Base-by-base conservation (phyloP, 2,113 vertebrate species). In the Anser brachyrhynchus region DNA sequence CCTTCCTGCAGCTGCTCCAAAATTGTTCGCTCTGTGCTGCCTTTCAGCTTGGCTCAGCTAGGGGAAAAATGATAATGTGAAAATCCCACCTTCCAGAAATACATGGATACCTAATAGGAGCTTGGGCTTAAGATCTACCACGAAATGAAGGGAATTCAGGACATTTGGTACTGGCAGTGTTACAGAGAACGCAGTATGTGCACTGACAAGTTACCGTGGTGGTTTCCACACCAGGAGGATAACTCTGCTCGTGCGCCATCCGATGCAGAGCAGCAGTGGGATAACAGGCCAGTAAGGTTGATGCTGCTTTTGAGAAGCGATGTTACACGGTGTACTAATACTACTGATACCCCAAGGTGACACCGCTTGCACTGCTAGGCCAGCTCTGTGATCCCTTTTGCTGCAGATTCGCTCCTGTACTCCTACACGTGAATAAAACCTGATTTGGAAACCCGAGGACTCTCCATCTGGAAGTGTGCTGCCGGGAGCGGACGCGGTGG, bases 391-490 rank as follows among this genome's bases (percentile, higher is more conserved):
- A 21, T 37, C 62, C 16, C 17, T 70, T 54, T 8, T 64, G 37
- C 61, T 94, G 39, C 37, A 65, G 11, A n/a, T 46, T 28, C 49
- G 61, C 13, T 83, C 49, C 3, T 44, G 31, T 90, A 25, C 2
- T 88, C 46, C 12, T n/a, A 43, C 13, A 33, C 6, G 4, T 64
- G 35, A 90, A 72, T 89, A 81, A 96, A 94, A 93, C 44, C 16
- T 66, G 12, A 10, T 23, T 57, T 55, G 66, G 39, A 82, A 87
- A 80, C 19, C 58, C 55, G 65, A 86, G 83, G 23, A 31, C 9
- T 79, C 11, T 44, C 12, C 39, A 37, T 4, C 20, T 90, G 70
- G 20, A 22, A 0, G 0, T 46, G 19, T 74, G 39, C 84, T 93
- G 25, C 41, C 39, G 29, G 44, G 62, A 71, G 35, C 4, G 72